Base-by-base conservation (phyloP, 2,113 vertebrate species). In the Pangasianodon gigas region DNA sequence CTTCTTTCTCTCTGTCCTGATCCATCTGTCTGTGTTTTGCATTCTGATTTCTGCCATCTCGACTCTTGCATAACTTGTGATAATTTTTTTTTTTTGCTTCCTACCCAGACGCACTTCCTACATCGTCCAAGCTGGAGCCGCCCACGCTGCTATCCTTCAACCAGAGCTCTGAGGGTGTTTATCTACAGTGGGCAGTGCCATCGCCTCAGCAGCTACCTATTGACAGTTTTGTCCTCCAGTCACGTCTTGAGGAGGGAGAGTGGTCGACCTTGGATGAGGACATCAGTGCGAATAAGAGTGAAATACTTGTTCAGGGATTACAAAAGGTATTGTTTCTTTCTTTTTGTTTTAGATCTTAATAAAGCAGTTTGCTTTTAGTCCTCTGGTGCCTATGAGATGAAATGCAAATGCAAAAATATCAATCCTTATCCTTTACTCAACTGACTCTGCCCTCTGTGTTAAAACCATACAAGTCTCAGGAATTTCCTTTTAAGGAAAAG, bases 241-340 rank as follows among this genome's bases (percentile, higher is more conserved):
- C 96, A 62, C 96, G 97, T 16, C 93, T 95, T 46, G 94, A 95
- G 74, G 94, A 94, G 56, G 96, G 96, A 0, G 95, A 95, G 69
- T 99, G 98, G 98, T 94, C 96, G 86, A 94, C 96, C 90, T 91
- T 99, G 92, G 97, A 97, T 1, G 94, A 94, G 65, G 93, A 96
- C 88, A 97, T 99, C 92, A 93, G 95, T 4, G 95, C 95, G 94
- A 95, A 96, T 0, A 93, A 95, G 26, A 97, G 93, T 1, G 94
- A 97, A 92, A 91, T 98, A 26, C 93, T 98, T 91, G 96, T 99
- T 90, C 96, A 94, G 0, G 97, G 97, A 74, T 96, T 99, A 89
- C 97, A 96, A 90, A 98, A 98, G 97, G 98, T 99, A 93, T 6
- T 37, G 13, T 2, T 51, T 51, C n/a, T 32, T 13, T 65, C 24